Evolutionary conservation across 1,140 invertebrate species (phyloP).

Genomic region (Papilio xuthus): DNA sequence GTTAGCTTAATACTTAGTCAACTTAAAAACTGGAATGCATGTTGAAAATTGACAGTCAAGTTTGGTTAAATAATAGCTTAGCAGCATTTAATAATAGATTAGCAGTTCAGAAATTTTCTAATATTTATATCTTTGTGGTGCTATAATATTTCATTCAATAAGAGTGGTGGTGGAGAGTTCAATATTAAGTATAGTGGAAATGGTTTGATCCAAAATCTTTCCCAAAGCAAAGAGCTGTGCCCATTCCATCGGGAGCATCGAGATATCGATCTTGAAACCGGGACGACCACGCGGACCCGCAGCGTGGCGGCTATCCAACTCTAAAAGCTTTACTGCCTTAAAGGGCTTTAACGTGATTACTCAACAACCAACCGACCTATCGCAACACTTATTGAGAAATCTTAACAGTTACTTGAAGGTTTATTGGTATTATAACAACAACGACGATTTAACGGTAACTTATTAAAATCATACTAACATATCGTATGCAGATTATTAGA

Average conservation of each 20-base stretch:
- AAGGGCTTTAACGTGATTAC: slow-evolving; percentile 29
- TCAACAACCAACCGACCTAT: not conserved
- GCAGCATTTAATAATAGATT: not conserved
- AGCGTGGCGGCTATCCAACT: slow-evolving; percentile 19
- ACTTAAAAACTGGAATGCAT: too few species aligned
- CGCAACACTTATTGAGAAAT: not conserved
- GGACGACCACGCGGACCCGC: slow-evolving; percentile 19
- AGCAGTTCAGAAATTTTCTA: not conserved
- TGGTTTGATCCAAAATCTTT: not conserved
- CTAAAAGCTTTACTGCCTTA: slow-evolving; percentile 23
- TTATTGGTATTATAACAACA: not conserved
- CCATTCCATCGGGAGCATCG: slow-evolving; percentile 23
- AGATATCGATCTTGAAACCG: slow-evolving; percentile 32
- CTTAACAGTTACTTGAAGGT: not conserved
- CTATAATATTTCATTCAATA: not conserved
- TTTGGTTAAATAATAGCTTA: not conserved
- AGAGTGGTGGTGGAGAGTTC: too few species aligned
- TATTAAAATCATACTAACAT: not conserved
- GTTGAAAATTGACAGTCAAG: not conserved
- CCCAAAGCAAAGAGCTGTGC: slow-evolving; percentile 12
- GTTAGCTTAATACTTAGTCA: not conserved
- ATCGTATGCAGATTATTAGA: not conserved
- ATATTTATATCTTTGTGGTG: not conserved
- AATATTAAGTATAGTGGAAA: not conserved
- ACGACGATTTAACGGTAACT: not conserved